Conservation (phyloP, 2,797 vertebrate species). For the Parauchenoglanis punctatus region DNA sequence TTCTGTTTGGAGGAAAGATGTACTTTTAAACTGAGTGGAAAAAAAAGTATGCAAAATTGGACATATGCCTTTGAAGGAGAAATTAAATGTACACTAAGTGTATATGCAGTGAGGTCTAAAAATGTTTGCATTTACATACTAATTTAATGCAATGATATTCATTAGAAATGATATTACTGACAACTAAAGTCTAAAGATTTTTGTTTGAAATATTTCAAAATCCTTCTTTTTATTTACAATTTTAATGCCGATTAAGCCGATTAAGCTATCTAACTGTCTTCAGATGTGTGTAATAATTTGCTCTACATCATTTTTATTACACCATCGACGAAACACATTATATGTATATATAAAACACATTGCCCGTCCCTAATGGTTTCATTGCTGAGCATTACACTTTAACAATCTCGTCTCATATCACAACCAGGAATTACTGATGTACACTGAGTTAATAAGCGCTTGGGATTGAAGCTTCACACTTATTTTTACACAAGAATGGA, state of each 20-base stretch:
- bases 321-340: background rate
- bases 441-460: background rate
- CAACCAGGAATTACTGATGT: background rate
- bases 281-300: no score
- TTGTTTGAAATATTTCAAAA: no score
- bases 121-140: no score
- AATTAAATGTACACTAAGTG: background rate
- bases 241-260: no score
- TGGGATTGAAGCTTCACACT: background rate
- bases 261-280: no score
- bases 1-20: background rate
- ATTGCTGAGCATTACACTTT: background rate
- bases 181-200: no score
- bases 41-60: background rate
- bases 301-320: background rate
- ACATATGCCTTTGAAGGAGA: background rate
- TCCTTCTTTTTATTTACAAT: no score
- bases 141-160: no score
- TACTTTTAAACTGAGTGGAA: background rate
- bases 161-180: no score
- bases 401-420: background rate
- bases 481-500: background rate
- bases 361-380: background rate
- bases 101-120: background rate
- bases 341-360: background rate